Conservation (phyloP, 2,113 vertebrate species). For the Saguinus midas region DNA sequence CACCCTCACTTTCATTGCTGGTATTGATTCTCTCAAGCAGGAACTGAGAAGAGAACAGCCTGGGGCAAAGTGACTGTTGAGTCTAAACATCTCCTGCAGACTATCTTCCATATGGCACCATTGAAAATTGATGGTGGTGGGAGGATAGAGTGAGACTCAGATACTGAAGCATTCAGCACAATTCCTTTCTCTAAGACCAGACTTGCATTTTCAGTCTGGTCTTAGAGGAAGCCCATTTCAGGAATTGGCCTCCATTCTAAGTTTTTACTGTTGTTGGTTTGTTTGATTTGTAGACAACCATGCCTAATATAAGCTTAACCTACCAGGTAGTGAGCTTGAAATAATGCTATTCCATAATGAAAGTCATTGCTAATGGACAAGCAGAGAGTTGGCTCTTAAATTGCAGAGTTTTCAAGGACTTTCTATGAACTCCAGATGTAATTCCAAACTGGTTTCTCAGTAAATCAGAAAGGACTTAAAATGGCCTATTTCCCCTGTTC, state of each 20-base stretch:
- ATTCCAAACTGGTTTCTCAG: conserved; percentile 63
- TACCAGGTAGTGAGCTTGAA: not conserved
- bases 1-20: not conserved
- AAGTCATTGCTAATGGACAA: conserved; percentile 47
- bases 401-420: conserved; percentile 73
- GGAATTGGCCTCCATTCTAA: not conserved
- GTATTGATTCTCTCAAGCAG: conserved; percentile 12
- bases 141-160: not conserved
- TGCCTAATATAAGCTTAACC: conserved; percentile 42
- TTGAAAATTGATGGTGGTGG: not conserved
- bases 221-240: not conserved
- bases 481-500: conserved; percentile 66
- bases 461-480: conserved; percentile 67
- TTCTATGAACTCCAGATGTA: conserved; percentile 67
- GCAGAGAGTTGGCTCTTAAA: conserved; percentile 56
- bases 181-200: not conserved
- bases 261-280: conserved; percentile 30
- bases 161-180: not conserved
- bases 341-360: conserved; percentile 23
- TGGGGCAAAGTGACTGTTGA: not conserved
- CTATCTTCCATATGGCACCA: not conserved
- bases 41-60: not conserved
- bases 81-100: not conserved
- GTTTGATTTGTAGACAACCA: conserved; percentile 37
- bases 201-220: not conserved